These are phyloP conservation scores for Propithecus coquereli DNA, from an alignment of 2,113 vertebrate genomes.

Conservation along the genomic window DNA sequence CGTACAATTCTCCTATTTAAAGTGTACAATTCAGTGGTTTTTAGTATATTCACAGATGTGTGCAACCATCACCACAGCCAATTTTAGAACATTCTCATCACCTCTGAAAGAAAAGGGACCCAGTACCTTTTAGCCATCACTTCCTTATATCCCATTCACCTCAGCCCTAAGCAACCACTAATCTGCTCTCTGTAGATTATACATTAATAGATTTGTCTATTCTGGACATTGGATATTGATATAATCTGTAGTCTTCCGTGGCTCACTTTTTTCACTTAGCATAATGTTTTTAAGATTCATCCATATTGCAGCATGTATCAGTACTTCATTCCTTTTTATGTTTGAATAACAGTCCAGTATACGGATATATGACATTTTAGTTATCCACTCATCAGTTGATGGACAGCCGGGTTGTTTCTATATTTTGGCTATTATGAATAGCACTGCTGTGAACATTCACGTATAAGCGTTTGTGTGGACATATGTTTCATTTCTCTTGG, in stretches of 20 bases:
- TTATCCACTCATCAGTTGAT: neutral
- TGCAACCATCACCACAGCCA: neutral
- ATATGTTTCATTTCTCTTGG: neutral
- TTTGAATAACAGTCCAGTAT: neutral
- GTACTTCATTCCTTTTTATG: neutral
- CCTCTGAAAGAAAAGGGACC: neutral
- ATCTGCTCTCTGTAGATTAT: neutral
- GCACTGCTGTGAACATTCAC: neutral
- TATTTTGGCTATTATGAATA: neutral
- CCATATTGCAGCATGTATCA: neutral
- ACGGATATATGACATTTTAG: neutral
- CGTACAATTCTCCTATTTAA: neutral
- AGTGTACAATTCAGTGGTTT: neutral
- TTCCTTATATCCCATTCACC: neutral
- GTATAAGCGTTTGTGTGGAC: neutral
- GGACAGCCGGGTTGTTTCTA: neutral
- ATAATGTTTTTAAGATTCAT: neutral
- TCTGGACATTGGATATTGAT: neutral
- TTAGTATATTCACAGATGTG: neutral
- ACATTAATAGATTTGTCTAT: neutral
- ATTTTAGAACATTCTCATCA: neutral
- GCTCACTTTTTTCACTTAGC: neutral
- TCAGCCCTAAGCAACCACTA: neutral
- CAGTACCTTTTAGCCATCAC: neutral
- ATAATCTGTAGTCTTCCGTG: neutral